Evolutionary conservation across 2,888 invertebrate genomes (phyloP).

Genomic region (Tipula lateralis): DNA sequence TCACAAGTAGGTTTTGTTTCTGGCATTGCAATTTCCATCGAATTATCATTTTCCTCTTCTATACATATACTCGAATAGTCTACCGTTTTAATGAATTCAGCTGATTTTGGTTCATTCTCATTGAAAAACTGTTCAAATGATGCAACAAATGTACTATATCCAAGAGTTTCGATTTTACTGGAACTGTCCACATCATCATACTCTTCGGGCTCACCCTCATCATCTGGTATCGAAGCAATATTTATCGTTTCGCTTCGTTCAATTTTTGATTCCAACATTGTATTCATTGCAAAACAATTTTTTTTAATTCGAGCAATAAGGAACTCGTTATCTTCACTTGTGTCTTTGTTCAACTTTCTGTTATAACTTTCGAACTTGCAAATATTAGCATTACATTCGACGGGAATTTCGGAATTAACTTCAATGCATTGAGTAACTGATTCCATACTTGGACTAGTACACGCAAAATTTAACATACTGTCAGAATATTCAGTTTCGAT

Average conservation of each 20-base stretch:
- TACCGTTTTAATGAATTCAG: neutral
- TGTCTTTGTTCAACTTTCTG: neutral
- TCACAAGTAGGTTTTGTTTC: neutral
- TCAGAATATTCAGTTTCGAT: neutral
- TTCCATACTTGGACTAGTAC: neutral
- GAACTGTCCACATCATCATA: neutral
- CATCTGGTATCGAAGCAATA: neutral
- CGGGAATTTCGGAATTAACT: neutral
- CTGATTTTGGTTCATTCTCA: neutral
- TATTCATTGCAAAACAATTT: neutral
- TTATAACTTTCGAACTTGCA: neutral
- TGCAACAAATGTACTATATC: neutral
- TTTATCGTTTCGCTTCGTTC: neutral
- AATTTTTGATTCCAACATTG: neutral
- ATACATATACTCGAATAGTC: neutral
- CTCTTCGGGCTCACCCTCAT: neutral
- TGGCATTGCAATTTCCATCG: neutral
- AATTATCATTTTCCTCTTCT: neutral
- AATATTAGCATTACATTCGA: neutral
- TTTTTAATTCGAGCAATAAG: neutral
- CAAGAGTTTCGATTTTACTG: neutral
- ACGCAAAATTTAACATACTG: neutral
- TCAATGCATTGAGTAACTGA: neutral
- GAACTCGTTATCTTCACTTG: neutral
- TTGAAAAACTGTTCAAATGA: neutral